These are phyloP conservation scores for Anoplolepis gracilipes DNA, from an alignment of 1,140 invertebrate species.

Conservation along the genomic window DNA sequence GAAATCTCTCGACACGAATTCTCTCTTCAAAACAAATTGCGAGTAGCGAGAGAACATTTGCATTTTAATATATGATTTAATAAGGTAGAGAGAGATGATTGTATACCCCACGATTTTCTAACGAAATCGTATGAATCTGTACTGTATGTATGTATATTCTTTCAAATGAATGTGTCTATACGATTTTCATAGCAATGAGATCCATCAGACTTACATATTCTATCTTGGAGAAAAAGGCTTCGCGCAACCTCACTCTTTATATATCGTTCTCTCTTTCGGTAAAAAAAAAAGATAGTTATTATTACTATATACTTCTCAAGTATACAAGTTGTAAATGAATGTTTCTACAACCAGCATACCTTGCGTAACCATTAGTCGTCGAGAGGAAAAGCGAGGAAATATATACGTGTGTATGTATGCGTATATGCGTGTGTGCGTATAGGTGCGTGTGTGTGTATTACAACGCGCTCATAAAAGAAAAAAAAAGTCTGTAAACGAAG, in stretches of 20 bases:
- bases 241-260: conserved; percentile 61
- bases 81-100: conserved; percentile 39
- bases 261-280: conserved; percentile 60
- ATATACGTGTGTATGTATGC: conserved; percentile 16
- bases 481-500: background rate
- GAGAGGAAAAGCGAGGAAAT: conserved; percentile 44
- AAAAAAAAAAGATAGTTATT: conserved; percentile 38
- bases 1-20: conserved; percentile 10
- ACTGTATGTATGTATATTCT: conserved; percentile 58
- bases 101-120: conserved; percentile 52
- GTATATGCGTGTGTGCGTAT: background rate
- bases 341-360: conserved; percentile 59
- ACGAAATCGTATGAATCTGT: conserved; percentile 34
- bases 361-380: conserved; percentile 59
- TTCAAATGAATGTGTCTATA: conserved; percentile 45
- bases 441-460: conserved; percentile 28
- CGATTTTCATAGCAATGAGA: conserved; percentile 40
- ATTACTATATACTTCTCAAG: conserved; percentile 58
- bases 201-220: conserved; percentile 43
- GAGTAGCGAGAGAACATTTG: conserved; percentile 39
- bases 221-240: conserved; percentile 49
- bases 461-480: background rate
- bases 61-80: conserved; percentile 42
- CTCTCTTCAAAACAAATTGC: conserved; percentile 39
- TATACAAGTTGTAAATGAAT: conserved; percentile 63